These are phyloP conservation scores for Phenganax subtilis DNA, from an alignment of 92 coral and sea anemone species.

Conservation along the genomic window DNA sequence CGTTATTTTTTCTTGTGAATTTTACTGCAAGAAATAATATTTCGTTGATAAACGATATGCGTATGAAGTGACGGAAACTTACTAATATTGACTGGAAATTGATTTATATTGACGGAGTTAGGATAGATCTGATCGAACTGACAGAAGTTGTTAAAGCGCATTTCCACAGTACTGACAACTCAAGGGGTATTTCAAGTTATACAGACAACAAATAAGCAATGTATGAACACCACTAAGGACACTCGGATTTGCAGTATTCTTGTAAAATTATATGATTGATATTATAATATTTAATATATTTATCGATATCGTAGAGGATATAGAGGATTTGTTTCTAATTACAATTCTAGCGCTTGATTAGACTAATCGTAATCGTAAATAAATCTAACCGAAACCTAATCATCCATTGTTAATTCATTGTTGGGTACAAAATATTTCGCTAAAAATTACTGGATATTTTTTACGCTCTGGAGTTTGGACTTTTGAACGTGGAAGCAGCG, in stretches of 20 bases:
- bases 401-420: too few species aligned
- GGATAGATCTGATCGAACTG: not conserved
- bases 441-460: not conserved
- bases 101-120: not conserved
- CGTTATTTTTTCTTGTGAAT: not conserved
- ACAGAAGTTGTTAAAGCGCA: not conserved
- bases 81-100: too few species aligned
- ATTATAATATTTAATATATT: constrained; percentile 20
- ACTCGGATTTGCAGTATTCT: too few species aligned
- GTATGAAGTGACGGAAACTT: too few species aligned
- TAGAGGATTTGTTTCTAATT: not conserved
- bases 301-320: not conserved
- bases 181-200: not conserved
- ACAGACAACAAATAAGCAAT: not conserved
- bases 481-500: not conserved
- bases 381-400: too few species aligned
- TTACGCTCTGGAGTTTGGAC: not conserved
- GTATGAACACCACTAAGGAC: not conserved
- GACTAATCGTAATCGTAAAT: too few species aligned
- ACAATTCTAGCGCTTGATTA: not conserved
- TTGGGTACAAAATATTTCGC: not conserved
- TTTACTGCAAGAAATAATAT: not conserved
- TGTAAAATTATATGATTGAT: not conserved
- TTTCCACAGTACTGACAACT: not conserved
- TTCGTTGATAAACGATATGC: not conserved